Evolutionary conservation across 2,888 invertebrate species (phyloP).

Genomic region (Clusia tigrina): DNA sequence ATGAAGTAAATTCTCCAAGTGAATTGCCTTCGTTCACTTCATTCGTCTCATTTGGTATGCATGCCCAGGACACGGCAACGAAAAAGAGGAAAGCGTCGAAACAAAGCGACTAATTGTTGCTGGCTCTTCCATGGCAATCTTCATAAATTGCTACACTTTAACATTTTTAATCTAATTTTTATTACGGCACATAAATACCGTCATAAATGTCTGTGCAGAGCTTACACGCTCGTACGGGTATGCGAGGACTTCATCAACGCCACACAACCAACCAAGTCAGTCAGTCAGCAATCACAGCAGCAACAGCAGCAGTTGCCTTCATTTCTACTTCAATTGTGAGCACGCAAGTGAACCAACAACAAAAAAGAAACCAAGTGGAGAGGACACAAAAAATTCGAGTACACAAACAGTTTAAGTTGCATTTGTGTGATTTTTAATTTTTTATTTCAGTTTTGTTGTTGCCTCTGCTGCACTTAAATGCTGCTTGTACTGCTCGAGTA

Average conservation of each 20-base stretch:
- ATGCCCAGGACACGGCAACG: no score
- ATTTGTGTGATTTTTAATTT: neutral
- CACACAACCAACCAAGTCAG: constrained; percentile 1
- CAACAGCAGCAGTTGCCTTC: constrained; percentile 5
- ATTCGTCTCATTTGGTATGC: no score
- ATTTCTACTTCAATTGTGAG: constrained; percentile 24
- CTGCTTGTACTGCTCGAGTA: neutral
- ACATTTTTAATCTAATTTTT: constrained; percentile 35
- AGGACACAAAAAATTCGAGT: no score
- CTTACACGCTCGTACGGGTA: constrained; percentile 13
- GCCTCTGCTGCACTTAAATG: neutral
- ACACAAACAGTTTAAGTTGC: constrained; percentile 15
- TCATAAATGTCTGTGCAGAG: constrained; percentile 31
- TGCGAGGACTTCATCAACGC: constrained; percentile 11
- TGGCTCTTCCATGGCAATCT: neutral
- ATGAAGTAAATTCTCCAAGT: no score
- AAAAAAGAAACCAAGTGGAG: constrained; percentile 12
- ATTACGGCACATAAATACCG: constrained; percentile 43
- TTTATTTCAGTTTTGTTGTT: neutral
- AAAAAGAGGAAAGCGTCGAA: neutral
- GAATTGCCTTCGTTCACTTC: no score
- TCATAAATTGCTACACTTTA: constrained; percentile 12
- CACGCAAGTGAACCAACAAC: constrained; percentile 22
- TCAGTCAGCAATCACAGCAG: neutral
- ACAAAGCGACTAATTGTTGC: constrained; percentile 7